Percentiles rank a stretch among this genome's conserved stretches.
These are phyloP conservation scores for Oxyruncus cristatus DNA, from an alignment of 2,113 vertebrate genomes.

Conservation along the genomic window DNA sequence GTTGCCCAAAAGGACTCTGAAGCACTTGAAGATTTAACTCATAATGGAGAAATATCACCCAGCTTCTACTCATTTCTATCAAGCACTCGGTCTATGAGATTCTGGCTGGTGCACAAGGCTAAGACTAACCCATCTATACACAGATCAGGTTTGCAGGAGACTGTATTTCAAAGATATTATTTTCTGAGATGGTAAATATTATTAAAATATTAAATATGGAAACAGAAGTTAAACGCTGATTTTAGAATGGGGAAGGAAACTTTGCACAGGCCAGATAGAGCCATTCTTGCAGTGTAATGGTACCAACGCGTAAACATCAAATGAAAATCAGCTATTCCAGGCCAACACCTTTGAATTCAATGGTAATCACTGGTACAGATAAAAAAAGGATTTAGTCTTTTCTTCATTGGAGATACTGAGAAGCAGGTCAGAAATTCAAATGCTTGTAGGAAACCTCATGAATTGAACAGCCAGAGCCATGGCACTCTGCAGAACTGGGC, in stretches of 20 bases:
- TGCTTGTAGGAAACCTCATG: not conserved
- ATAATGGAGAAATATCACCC: not conserved
- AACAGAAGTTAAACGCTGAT: not conserved
- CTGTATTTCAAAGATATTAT: not conserved
- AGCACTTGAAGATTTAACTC: not conserved
- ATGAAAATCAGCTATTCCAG: not conserved
- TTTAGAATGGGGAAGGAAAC: constrained; percentile 34
- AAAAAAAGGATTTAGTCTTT: not conserved
- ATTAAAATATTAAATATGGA: not conserved
- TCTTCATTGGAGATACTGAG: not conserved
- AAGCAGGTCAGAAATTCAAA: not conserved
- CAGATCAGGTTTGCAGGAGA: not conserved
- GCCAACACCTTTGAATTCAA: not conserved
- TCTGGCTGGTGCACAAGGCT: not conserved
- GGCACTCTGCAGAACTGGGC: not conserved
- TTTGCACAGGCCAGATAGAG: not conserved
- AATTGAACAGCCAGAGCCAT: not conserved
- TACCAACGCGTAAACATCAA: not conserved
- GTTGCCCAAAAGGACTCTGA: not conserved
- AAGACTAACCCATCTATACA: not conserved
- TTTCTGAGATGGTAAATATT: not conserved
- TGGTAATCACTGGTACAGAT: not conserved
- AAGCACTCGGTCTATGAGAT: not conserved
- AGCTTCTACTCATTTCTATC: not conserved
- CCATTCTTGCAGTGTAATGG: not conserved